Conservation (phyloP, 92 coral and sea anemone species). For the Epizoanthus scotinus region DNA sequence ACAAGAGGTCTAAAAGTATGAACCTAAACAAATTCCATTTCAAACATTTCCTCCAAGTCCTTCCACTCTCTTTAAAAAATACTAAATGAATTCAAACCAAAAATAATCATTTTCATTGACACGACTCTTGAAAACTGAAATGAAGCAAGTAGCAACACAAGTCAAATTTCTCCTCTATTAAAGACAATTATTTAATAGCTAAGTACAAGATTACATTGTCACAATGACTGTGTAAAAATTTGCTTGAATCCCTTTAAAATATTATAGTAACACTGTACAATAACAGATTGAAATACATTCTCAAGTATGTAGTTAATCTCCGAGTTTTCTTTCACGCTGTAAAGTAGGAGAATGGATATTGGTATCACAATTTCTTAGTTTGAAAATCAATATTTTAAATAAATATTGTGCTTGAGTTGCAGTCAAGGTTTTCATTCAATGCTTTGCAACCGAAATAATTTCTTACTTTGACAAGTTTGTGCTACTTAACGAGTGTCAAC, state of each 20-base stretch:
- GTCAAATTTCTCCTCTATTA: conserved; percentile 12
- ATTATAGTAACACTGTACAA: conserved; percentile 39
- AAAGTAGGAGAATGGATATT: background rate
- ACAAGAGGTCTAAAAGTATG: too few relatives aligned
- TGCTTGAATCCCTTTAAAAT: conserved; percentile 37
- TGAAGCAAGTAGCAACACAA: background rate
- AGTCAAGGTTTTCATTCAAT: background rate
- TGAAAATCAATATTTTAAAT: background rate
- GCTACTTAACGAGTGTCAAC: too few relatives aligned
- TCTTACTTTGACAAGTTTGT: background rate
- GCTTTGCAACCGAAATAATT: too few relatives aligned
- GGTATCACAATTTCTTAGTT: too few relatives aligned
- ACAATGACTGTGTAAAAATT: conserved; percentile 33
- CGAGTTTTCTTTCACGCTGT: background rate
- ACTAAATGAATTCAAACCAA: too few relatives aligned
- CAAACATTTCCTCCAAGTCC: too few relatives aligned
- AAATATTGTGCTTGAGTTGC: background rate
- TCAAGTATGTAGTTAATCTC: conserved; percentile 10
- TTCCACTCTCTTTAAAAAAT: too few relatives aligned
- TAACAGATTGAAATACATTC: background rate
- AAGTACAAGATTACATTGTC: conserved; percentile 30
- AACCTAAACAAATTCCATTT: too few relatives aligned
- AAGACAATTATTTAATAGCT: conserved; percentile 21
- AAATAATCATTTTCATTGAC: too few relatives aligned
- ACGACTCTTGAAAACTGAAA: too few relatives aligned